phyloP scores from a whole-genome alignment of 2,113 vertebrate genomes.

The Notothenia coriiceps region DNA sequence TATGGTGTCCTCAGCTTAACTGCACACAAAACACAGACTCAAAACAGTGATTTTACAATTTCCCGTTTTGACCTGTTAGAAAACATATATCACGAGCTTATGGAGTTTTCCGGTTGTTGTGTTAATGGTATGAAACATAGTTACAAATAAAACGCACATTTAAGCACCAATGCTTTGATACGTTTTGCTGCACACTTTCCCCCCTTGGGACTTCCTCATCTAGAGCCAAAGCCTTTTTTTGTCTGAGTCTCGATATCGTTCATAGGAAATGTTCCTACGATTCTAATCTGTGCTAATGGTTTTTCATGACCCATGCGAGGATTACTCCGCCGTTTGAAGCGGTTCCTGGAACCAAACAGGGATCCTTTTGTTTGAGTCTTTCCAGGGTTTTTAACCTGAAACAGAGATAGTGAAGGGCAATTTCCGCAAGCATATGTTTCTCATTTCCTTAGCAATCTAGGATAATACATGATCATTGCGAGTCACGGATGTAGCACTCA shows the following conservation, averaged over 20 bases:
- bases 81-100: no score
- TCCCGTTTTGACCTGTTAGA: no score
- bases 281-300: slow-evolving; percentile 67
- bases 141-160: no score
- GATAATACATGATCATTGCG: background rate
- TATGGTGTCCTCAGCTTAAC: no score
- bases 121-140: no score
- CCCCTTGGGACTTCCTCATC: background rate
- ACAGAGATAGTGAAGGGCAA: slow-evolving; percentile 11
- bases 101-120: no score
- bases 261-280: slow-evolving; percentile 53
- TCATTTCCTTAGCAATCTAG: slow-evolving; percentile 52
- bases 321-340: slow-evolving; percentile 73
- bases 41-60: no score
- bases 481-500: background rate
- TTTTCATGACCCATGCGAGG: slow-evolving; percentile 62
- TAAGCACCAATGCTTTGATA: no score
- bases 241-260: slow-evolving; percentile 40
- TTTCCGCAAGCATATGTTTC: slow-evolving; percentile 46
- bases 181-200: background rate
- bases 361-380: slow-evolving; percentile 61
- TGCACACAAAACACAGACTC: no score
- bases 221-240: slow-evolving; percentile 6
- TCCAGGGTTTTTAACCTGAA: slow-evolving; percentile 43
- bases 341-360: slow-evolving; percentile 51